Base-by-base conservation (phyloP, 2,888 invertebrate genomes). In the Philopedon plagiatum region DNA sequence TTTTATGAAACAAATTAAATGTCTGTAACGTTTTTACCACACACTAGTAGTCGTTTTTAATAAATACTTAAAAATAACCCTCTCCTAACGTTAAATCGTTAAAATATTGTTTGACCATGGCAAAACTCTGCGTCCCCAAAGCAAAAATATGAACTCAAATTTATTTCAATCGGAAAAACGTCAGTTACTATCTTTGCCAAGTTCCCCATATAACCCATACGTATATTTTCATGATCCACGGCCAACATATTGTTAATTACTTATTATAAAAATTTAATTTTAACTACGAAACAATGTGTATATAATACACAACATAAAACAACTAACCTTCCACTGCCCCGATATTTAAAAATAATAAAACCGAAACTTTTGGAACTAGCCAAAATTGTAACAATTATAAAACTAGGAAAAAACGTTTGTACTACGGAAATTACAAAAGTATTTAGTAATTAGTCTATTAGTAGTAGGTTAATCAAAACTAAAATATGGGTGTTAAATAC, bases 311-410 rank as follows among this genome's bases (percentile, higher is more conserved):
- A 63, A 63, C 62, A 15, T 51, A 51, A 63, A 23, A 44, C 1
- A 23, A 13, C 37, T 37, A 57, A 34, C 21, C 39, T n/a, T n/a
- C n/a, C n/a, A n/a, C n/a, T n/a, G n/a, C n/a, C 9, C 58, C 58
- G 1, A 58, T 41, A 58, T 58, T 58, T 15, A 41, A 58, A 58
- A 58, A 58, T 58, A 37, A 58, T 58, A 58, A 58, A 58, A 41
- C 58, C 23, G 23, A 18, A 32, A 34, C 29, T 65, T 56, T 65
- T 65, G 65, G 65, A 41, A 65, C 57, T 41, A 65, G 56, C 65
- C 57, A 54, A 57, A 65, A 44, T 57, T 26, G 21, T 39, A 57
- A 39, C 23, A 5, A 58, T 41, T 58, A 41, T 41, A 37, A 58
- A 58, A 37, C 37, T 58, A 57, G 15, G 15, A n/a, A n/a, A 41